Conservation (phyloP, 2,797 vertebrate species). For the Prunella strophiata region DNA sequence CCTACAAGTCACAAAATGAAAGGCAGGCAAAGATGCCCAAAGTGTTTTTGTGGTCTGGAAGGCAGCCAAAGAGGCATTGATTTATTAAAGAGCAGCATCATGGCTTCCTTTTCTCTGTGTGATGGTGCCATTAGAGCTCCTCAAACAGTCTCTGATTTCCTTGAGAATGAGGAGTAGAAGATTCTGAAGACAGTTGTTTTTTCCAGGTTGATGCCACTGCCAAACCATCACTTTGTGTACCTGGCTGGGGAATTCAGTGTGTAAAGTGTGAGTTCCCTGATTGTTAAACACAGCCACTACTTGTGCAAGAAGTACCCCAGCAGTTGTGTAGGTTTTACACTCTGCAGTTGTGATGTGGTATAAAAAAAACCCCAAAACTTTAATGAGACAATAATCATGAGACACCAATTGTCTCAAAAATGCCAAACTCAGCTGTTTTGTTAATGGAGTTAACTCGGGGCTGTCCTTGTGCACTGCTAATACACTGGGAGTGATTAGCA, state of each 20-base stretch:
- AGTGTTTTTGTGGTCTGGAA: constrained; percentile 62
- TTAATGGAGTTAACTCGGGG: not conserved
- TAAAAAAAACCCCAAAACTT: not conserved
- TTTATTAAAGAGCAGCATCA: constrained; percentile 41
- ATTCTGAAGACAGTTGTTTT: not conserved
- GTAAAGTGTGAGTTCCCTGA: not conserved
- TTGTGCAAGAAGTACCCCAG: not conserved
- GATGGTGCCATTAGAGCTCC: constrained; percentile 51
- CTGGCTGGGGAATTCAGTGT: not conserved
- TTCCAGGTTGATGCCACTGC: not conserved
- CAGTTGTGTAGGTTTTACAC: not conserved
- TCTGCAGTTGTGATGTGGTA: not conserved
- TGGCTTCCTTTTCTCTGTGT: not conserved
- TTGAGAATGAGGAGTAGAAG: not conserved
- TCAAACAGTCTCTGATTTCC: constrained; percentile 5
- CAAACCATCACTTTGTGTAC: not conserved
- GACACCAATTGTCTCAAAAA: not conserved
- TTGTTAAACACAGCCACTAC: not conserved
- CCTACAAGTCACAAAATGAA: constrained; percentile 43
- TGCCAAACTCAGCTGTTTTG: not conserved
- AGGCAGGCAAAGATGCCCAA: constrained; percentile 13
- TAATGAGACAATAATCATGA: not conserved
- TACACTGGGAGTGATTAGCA: not conserved
- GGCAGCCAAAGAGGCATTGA: constrained; percentile 58
- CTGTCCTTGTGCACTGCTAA: not conserved